phyloP scores from a whole-genome alignment of 2,797 vertebrate species.

The Melanotaenia boesemani region DNA sequence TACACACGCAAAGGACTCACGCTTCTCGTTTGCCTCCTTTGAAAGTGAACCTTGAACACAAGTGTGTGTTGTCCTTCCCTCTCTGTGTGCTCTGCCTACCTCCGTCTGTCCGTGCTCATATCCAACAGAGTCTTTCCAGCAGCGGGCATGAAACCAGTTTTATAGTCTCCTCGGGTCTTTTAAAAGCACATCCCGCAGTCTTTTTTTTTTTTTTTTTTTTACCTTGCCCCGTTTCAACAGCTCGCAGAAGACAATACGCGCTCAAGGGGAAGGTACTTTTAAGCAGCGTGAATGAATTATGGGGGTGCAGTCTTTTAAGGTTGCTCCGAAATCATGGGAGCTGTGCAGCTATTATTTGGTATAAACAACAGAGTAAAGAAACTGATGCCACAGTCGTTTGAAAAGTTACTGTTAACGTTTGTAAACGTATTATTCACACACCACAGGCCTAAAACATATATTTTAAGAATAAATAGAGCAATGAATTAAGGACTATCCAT shows the following conservation, averaged over 20 bases:
- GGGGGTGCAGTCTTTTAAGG: constrained; percentile 20
- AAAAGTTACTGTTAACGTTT: not conserved
- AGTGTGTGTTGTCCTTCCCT: constrained; percentile 34
- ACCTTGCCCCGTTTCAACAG: constrained; percentile 65
- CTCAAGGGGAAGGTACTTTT: constrained; percentile 48
- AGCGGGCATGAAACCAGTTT: constrained; percentile 76
- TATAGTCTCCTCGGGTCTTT: constrained; percentile 77
- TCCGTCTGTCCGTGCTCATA: constrained; percentile 54
- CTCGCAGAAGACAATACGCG: constrained; percentile 58
- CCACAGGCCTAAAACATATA: not conserved
- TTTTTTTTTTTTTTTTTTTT: not conserved
- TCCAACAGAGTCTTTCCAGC: constrained; percentile 58
- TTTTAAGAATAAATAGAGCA: not conserved
- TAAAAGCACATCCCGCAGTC: constrained; percentile 67
- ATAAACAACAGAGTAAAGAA: not conserved
- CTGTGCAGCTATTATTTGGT: not conserved
- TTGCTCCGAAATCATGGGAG: constrained; percentile 29
- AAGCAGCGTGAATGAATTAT: constrained; percentile 50
- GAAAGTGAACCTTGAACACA: constrained; percentile 12
- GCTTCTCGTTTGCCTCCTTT: constrained; percentile 19
- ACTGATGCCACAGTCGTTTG: not conserved
- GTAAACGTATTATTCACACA: not conserved
- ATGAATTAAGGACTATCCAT: not conserved
- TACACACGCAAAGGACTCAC: not conserved
- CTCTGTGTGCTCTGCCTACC: constrained; percentile 44